Conservation (phyloP, 2,888 invertebrate genomes). For the Caenorhabditis sinica region DNA sequence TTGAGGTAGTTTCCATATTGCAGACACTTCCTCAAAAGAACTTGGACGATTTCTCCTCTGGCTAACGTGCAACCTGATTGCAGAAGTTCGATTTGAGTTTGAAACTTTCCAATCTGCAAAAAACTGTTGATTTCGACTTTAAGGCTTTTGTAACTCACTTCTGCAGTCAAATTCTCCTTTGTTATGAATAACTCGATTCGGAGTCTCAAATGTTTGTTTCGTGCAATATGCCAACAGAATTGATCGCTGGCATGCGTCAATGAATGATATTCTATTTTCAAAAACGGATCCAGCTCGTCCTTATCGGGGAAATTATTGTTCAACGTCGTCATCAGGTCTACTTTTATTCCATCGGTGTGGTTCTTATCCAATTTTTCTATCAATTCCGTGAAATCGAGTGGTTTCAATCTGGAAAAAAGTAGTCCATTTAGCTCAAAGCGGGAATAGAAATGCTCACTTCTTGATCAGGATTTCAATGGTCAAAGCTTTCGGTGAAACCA, state of each 20-base stretch:
- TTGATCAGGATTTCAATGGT: slow-evolving; percentile 64
- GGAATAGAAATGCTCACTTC: slow-evolving; percentile 28
- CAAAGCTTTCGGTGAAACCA: slow-evolving; percentile 63
- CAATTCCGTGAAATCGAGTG: slow-evolving; percentile 53
- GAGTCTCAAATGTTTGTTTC: slow-evolving; percentile 51
- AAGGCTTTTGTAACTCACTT: slow-evolving; percentile 19
- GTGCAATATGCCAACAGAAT: slow-evolving; percentile 66
- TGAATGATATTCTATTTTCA: slow-evolving; percentile 46
- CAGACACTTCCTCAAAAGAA: slow-evolving; percentile 58
- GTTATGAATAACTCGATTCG: slow-evolving; percentile 63
- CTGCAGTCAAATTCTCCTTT: slow-evolving; percentile 58
- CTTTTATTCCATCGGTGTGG: slow-evolving; percentile 62
- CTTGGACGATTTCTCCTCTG: slow-evolving; percentile 56
- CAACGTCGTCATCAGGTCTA: slow-evolving; percentile 62
- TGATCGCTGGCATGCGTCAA: slow-evolving; percentile 66
- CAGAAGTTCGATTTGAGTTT: slow-evolving; percentile 49
- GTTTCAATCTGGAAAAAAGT: slow-evolving; percentile 47
- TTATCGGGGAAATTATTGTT: slow-evolving; percentile 62
- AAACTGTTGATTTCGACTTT: no score
- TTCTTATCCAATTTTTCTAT: slow-evolving; percentile 62
- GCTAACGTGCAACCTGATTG: slow-evolving; percentile 48
- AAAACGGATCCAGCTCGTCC: slow-evolving; percentile 56
- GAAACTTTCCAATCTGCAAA: slow-evolving; percentile 58
- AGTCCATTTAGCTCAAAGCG: background rate
- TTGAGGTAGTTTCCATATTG: slow-evolving; percentile 68